phyloP scores from a whole-genome alignment of 1,140 invertebrate genomes.

The Rhagoletis pomonella region DNA sequence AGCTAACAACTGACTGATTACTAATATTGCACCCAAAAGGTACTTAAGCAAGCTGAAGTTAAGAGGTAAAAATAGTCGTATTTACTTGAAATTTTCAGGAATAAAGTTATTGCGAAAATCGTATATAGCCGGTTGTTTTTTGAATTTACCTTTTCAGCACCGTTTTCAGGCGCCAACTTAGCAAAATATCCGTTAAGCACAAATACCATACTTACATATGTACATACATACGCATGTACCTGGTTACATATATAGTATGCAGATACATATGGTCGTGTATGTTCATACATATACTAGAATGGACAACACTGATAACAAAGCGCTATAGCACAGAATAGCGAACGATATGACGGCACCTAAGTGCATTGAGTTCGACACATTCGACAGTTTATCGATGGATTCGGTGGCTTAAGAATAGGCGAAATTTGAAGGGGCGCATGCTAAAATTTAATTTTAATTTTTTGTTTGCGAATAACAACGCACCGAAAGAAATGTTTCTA shows the following conservation, averaged over 20 bases:
- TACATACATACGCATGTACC: too few species aligned
- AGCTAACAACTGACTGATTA: not conserved
- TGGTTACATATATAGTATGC: too few species aligned
- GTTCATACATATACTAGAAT: not conserved
- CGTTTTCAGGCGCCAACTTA: not conserved
- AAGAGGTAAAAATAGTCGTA: not conserved
- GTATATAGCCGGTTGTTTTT: not conserved
- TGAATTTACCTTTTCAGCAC: not conserved
- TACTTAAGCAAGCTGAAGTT: not conserved
- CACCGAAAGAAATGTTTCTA: too few species aligned
- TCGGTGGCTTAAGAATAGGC: slow-evolving; percentile 24
- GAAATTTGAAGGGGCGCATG: not conserved
- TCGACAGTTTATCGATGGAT: slow-evolving; percentile 55
- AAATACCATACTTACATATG: not conserved
- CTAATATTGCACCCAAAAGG: not conserved
- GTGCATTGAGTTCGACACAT: slow-evolving; percentile 23
- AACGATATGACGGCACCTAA: not conserved
- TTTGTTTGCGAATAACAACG: too few species aligned
- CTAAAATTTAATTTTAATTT: too few species aligned
- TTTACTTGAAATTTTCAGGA: not conserved
- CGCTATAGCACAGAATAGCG: not conserved
- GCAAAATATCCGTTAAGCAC: not conserved
- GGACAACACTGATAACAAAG: not conserved
- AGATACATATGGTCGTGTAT: not conserved
- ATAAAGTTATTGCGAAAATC: not conserved